These are phyloP conservation scores for Protobothrops mucrosquamatus DNA, from an alignment of 2,113 vertebrate genomes.

Conservation along the genomic window DNA sequence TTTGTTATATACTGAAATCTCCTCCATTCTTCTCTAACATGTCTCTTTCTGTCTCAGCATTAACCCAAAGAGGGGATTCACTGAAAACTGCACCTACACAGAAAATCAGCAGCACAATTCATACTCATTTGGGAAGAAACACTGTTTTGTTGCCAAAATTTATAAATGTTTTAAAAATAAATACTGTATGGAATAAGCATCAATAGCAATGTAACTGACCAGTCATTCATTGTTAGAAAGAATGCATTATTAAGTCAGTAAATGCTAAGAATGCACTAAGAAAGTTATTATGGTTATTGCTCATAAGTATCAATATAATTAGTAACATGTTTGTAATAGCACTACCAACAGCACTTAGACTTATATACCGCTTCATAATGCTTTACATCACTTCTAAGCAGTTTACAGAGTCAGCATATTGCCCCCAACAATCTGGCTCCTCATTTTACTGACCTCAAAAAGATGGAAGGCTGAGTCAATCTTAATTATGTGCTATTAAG, in stretches of 20 bases:
- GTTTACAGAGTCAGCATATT: neutral
- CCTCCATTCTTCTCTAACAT: neutral
- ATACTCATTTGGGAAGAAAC: neutral
- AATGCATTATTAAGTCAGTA: neutral
- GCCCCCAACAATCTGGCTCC: neutral
- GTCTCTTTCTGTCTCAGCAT: neutral
- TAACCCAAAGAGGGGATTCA: neutral
- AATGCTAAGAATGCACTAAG: neutral
- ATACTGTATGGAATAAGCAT: neutral
- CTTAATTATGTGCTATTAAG: neutral
- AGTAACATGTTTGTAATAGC: neutral
- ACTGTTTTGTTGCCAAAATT: neutral
- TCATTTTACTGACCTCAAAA: neutral
- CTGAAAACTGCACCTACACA: neutral
- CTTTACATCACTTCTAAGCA: neutral
- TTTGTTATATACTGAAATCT: neutral
- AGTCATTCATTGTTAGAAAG: neutral
- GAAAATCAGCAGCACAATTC: neutral
- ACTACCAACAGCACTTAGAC: neutral
- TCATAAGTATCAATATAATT: neutral
- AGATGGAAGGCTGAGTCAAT: neutral
- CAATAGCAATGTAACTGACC: neutral
- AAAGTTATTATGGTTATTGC: neutral
- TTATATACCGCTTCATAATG: neutral
- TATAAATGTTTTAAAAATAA: neutral